These are phyloP conservation scores for Takifugu bimaculatus DNA, from an alignment of 2,113 vertebrate species.

Conservation along the genomic window DNA sequence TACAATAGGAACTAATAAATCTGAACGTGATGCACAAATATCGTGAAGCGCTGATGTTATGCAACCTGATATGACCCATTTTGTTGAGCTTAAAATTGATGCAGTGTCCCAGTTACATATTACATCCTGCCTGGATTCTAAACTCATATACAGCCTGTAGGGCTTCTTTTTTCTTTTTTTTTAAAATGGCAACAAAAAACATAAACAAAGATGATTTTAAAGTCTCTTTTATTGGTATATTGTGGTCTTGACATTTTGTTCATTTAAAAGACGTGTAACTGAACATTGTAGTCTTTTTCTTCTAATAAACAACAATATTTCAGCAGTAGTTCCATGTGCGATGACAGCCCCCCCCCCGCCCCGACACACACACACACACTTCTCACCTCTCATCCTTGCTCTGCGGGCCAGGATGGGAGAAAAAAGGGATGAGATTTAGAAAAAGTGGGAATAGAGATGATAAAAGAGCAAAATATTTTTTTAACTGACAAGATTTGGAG, in stretches of 20 bases:
- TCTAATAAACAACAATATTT: too few species aligned
- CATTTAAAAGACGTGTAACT: too few species aligned
- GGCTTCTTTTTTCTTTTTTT: background rate
- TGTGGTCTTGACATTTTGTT: too few species aligned
- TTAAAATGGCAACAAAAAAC: background rate
- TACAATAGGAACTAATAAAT: background rate
- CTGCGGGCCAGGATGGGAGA: slow-evolving; percentile 13
- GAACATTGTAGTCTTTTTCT: too few species aligned
- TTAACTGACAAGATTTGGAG: background rate
- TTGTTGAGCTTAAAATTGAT: slow-evolving; percentile 7
- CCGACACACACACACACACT: too few species aligned
- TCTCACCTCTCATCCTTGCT: slow-evolving; percentile 51
- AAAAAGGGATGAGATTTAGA: slow-evolving; percentile 21
- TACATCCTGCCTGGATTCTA: background rate
- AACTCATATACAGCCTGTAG: background rate
- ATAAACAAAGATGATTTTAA: too few species aligned
- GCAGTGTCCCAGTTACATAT: background rate
- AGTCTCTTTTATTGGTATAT: too few species aligned
- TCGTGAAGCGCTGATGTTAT: background rate
- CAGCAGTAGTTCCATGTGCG: too few species aligned
- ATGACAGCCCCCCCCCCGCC: too few species aligned
- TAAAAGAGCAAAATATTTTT: background rate
- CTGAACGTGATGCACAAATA: background rate
- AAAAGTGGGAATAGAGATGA: slow-evolving; percentile 14
- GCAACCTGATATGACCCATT: background rate